phyloP scores from a whole-genome alignment of 2,113 vertebrate genomes.

The Vulpes vulpes region DNA sequence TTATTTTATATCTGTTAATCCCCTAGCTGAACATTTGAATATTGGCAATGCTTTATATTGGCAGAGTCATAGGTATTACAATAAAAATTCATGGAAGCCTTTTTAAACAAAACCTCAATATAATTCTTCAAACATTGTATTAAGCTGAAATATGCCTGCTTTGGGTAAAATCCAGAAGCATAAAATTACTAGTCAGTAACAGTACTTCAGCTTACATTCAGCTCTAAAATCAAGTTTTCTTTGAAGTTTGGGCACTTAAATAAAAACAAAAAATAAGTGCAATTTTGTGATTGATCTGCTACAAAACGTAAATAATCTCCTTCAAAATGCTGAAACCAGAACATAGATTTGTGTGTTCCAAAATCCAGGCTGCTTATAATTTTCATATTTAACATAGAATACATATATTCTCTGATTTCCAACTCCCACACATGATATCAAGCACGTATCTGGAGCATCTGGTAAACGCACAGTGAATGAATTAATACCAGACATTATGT shows the following conservation, averaged over 20 bases:
- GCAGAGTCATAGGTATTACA: slow-evolving; percentile 22
- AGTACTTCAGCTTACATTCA: slow-evolving; percentile 8
- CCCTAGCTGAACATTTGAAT: slow-evolving; percentile 46
- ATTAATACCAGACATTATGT: neutral
- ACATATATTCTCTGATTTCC: neutral
- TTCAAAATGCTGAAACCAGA: neutral
- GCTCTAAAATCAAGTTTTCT: slow-evolving; percentile 40
- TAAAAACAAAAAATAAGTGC: slow-evolving; percentile 37
- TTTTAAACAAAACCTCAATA: slow-evolving; percentile 66
- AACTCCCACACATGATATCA: neutral
- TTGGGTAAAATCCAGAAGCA: slow-evolving; percentile 53
- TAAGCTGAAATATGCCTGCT: slow-evolving; percentile 54
- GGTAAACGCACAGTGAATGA: neutral
- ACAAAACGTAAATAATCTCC: slow-evolving; percentile 20
- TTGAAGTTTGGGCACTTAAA: slow-evolving; percentile 16
- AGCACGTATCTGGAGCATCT: neutral
- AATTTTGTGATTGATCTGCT: neutral
- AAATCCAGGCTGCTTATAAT: neutral
- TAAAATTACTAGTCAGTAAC: slow-evolving; percentile 44
- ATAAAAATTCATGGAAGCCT: slow-evolving; percentile 61
- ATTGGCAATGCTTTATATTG: slow-evolving; percentile 58
- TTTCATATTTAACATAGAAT: neutral
- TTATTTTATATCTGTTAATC: slow-evolving; percentile 74
- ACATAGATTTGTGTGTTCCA: neutral
- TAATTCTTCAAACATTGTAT: slow-evolving; percentile 64